phyloP scores from a whole-genome alignment of 2,113 vertebrate species.

The Callipepla squamata region DNA sequence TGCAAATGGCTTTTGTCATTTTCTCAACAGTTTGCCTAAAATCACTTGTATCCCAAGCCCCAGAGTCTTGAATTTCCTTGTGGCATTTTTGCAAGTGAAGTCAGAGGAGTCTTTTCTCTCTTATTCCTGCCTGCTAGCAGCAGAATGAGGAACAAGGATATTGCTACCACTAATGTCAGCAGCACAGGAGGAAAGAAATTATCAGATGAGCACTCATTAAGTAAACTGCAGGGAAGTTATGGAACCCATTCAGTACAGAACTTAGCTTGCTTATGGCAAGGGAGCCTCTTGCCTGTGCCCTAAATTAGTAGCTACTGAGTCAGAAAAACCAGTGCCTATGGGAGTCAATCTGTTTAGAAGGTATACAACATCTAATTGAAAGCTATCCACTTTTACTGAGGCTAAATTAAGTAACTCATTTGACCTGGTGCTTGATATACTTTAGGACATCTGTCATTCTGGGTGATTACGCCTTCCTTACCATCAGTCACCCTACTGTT shows the following conservation, averaged over 20 bases:
- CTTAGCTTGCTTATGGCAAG: rapidly evolving
- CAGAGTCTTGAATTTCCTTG: background rate
- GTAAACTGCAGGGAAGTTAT: background rate
- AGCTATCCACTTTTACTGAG: background rate
- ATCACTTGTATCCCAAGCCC: background rate
- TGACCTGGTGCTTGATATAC: background rate
- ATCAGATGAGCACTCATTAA: rapidly evolving
- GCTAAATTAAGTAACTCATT: rapidly evolving
- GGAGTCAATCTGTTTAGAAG: background rate
- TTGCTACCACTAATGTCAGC: background rate
- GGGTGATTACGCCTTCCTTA: background rate
- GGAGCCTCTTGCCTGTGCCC: too few species aligned
- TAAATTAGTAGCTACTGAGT: background rate
- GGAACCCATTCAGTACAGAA: too few species aligned
- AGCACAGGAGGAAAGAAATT: background rate
- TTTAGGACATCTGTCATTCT: background rate
- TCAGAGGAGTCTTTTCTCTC: background rate
- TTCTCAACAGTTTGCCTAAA: background rate
- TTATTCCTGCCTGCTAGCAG: background rate
- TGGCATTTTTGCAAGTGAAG: background rate
- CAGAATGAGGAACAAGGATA: background rate
- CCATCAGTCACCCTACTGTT: background rate
- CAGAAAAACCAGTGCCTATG: rapidly evolving
- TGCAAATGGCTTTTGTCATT: background rate
- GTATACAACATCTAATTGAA: rapidly evolving